Evolutionary conservation across 2,113 vertebrate genomes (phyloP).

Genomic region (Fulmarus glacialis): DNA sequence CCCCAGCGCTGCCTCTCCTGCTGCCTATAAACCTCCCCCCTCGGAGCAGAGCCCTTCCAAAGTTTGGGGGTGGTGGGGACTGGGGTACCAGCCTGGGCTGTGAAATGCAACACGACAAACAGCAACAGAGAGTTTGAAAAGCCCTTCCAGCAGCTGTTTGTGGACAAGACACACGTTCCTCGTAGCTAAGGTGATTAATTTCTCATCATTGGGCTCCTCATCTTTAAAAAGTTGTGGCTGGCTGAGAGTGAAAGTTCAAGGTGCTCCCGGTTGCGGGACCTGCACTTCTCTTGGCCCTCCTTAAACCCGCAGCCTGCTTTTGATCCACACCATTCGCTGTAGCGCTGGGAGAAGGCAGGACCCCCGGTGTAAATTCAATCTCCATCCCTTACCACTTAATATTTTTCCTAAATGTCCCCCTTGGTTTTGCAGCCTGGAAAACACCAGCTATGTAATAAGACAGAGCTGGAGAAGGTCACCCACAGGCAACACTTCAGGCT

Average conservation of each 20-base stretch:
- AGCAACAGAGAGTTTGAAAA: background rate
- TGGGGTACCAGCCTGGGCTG: background rate
- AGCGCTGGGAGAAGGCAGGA: background rate
- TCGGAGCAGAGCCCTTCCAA: background rate
- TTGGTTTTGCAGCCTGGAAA: background rate
- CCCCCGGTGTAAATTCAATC: background rate
- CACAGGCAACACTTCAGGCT: background rate
- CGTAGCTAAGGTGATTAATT: background rate
- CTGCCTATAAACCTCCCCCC: background rate
- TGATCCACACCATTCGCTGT: rapidly evolving
- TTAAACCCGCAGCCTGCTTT: background rate
- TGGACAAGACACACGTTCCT: background rate
- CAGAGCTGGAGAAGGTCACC: background rate
- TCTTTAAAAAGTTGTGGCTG: background rate
- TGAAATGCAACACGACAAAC: background rate
- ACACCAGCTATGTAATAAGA: background rate
- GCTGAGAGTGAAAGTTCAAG: background rate
- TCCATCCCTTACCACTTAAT: background rate
- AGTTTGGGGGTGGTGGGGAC: background rate
- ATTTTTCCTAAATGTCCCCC: background rate
- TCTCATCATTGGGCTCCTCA: background rate
- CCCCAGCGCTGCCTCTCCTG: background rate
- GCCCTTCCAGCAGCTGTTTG: background rate
- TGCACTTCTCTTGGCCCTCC: background rate
- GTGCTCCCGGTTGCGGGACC: background rate